phyloP scores from a whole-genome alignment of 2,888 invertebrate genomes.

The Lymantria dispar region DNA sequence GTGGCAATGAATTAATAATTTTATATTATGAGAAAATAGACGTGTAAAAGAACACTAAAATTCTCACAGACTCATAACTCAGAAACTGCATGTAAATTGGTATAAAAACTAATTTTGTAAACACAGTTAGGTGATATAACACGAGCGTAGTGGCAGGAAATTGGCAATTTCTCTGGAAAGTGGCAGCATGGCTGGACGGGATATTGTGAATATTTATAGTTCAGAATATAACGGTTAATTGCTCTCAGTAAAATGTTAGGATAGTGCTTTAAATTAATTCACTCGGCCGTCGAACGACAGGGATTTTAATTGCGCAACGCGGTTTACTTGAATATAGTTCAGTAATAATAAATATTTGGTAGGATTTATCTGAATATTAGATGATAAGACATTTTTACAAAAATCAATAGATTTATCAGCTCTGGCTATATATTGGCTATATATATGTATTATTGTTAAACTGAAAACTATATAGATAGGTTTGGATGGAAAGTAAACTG shows the following conservation, averaged over 20 bases:
- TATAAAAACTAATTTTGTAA: slow-evolving; percentile 45
- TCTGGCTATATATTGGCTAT: too few species aligned
- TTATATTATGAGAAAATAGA: too few species aligned
- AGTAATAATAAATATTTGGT: too few species aligned
- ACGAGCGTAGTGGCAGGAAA: slow-evolving; percentile 55
- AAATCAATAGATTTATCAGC: too few species aligned
- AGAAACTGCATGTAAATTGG: slow-evolving; percentile 31
- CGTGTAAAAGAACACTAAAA: not conserved
- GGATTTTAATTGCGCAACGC: slow-evolving; percentile 1
- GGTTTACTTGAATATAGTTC: not conserved
- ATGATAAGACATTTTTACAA: too few species aligned
- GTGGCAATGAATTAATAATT: too few species aligned
- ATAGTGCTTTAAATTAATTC: slow-evolving; percentile 29
- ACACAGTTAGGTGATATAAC: slow-evolving; percentile 41
- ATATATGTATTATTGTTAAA: too few species aligned
- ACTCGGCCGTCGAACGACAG: not conserved
- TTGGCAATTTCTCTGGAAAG: slow-evolving; percentile 65
- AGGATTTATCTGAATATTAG: too few species aligned
- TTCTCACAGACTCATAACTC: slow-evolving; percentile 13
- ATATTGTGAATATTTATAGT: slow-evolving; percentile 37
- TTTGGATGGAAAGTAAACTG: too few species aligned
- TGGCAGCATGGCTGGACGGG: slow-evolving; percentile 23
- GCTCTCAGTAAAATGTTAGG: slow-evolving; percentile 28
- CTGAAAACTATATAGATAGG: too few species aligned
- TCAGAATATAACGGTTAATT: slow-evolving; percentile 30